Percentiles rank a stretch among this genome's conserved stretches.
These are phyloP conservation scores for Psophia crepitans DNA, from an alignment of 2,113 vertebrate species.

Conservation along the genomic window DNA sequence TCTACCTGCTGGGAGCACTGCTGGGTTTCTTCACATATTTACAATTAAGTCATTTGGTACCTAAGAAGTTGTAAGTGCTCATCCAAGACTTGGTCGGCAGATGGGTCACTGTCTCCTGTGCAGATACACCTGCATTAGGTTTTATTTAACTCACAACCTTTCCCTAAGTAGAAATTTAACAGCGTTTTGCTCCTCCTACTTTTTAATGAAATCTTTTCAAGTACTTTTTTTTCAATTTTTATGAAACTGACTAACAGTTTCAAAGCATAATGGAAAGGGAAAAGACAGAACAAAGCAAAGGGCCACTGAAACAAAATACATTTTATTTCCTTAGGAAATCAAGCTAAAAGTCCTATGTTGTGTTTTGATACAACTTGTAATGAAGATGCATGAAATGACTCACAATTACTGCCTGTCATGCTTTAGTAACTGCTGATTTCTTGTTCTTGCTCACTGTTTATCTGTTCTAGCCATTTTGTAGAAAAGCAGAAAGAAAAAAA, in stretches of 20 bases:
- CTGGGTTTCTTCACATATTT: not conserved
- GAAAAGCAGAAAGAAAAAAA: not conserved
- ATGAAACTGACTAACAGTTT: not conserved
- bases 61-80: not conserved
- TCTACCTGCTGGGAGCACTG: not conserved
- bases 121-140: not conserved
- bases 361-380: not conserved
- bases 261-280: not conserved
- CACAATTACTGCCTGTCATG: not conserved
- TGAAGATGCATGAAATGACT: not conserved
- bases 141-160: not conserved
- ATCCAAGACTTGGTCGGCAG: not conserved
- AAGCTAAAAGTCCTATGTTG: not conserved
- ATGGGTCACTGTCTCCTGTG: not conserved
- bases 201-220: not conserved
- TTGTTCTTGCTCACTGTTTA: not conserved
- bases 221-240: not conserved
- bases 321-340: not conserved
- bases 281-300: not conserved
- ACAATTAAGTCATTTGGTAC: not conserved
- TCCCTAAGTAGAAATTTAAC: not conserved
- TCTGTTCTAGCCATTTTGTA: not conserved
- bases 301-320: not conserved
- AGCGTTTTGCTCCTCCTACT: not conserved
- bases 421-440: not conserved